Evolutionary conservation across 2,113 vertebrate species (phyloP).

Genomic region (Benitochromis conjunctus): DNA sequence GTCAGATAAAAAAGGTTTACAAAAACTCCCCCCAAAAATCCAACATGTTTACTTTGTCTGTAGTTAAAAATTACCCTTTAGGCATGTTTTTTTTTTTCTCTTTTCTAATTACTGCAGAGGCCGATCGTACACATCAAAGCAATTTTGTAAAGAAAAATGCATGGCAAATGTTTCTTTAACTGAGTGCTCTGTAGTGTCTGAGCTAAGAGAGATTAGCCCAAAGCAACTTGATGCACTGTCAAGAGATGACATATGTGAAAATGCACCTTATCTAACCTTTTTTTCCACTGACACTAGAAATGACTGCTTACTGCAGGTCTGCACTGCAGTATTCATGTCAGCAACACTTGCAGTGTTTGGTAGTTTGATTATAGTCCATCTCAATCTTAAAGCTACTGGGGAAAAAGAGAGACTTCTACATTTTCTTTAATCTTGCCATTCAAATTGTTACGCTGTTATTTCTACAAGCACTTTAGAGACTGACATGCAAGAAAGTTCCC

Average conservation of each 20-base stretch:
- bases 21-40: neutral
- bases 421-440: constrained; percentile 18
- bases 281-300: neutral
- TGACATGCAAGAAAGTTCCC: neutral
- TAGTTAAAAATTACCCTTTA: neutral
- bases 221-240: neutral
- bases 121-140: neutral
- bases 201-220: neutral
- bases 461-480: constrained; percentile 4
- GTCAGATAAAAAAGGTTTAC: neutral
- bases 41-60: neutral
- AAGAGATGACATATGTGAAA: neutral
- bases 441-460: neutral
- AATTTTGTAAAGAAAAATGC: neutral
- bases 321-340: neutral
- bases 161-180: neutral
- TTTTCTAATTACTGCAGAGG: neutral
- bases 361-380: neutral
- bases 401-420: neutral
- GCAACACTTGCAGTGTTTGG: neutral
- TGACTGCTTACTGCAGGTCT: neutral
- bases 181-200: neutral
- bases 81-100: neutral
- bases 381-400: neutral
- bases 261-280: constrained; percentile 9